phyloP scores from a whole-genome alignment of 2,888 invertebrate genomes.

The Nomada fabriciana region DNA sequence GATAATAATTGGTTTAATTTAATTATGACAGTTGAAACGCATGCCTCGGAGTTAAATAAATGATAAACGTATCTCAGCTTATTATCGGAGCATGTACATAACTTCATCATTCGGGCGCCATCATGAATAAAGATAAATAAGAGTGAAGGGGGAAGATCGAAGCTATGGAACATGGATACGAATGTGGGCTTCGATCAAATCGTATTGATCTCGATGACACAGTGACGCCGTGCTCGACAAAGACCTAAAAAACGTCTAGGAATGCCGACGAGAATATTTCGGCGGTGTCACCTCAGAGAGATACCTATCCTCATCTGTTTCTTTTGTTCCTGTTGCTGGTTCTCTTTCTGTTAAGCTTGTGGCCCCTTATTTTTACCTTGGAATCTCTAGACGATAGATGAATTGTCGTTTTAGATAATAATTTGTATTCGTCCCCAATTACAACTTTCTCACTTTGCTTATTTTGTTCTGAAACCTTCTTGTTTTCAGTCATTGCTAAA shows the following conservation, averaged over 20 bases:
- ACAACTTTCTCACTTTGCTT: neutral
- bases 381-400: neutral
- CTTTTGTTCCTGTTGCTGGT: constrained; percentile 39
- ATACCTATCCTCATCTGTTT: constrained; percentile 37
- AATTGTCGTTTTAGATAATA: constrained; percentile 10
- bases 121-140: constrained; percentile 27
- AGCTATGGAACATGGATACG: constrained; percentile 39
- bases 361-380: neutral
- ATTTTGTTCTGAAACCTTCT: too few species aligned
- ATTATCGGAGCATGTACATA: constrained; percentile 18
- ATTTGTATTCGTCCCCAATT: neutral
- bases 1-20: neutral
- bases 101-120: constrained; percentile 9
- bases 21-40: neutral
- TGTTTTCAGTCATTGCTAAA: too few species aligned
- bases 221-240: constrained; percentile 81
- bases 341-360: constrained; percentile 24
- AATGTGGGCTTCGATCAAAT: constrained; percentile 58
- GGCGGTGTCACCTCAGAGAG: constrained; percentile 80
- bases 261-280: constrained; percentile 81
- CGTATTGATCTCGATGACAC: constrained; percentile 75
- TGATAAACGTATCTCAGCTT: constrained; percentile 5
- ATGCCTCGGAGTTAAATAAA: neutral
- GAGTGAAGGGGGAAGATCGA: constrained; percentile 32
- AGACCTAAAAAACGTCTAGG: constrained; percentile 82